Conservation (phyloP, 2,888 invertebrate genomes). For the Sympetrum striolatum region DNA sequence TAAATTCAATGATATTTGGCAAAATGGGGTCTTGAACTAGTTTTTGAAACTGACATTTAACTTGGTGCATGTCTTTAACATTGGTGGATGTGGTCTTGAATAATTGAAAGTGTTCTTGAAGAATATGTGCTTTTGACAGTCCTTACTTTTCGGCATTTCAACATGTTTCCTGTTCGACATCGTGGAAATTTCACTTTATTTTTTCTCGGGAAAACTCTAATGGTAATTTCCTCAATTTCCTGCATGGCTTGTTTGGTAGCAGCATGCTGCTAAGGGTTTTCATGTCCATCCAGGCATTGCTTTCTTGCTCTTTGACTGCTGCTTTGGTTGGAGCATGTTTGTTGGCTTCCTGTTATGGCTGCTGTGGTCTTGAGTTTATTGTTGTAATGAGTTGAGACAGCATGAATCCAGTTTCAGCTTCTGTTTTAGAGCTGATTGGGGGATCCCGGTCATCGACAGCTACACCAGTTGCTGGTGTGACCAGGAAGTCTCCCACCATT, state of each 20-base stretch:
- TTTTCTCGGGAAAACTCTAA: no score
- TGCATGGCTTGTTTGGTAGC: neutral
- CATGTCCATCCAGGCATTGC: neutral
- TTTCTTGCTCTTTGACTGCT: neutral
- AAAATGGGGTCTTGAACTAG: no score
- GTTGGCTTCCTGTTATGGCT: constrained; percentile 37
- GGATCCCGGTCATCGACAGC: constrained; percentile 84
- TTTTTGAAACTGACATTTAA: no score
- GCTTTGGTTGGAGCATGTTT: neutral
- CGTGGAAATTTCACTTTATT: no score
- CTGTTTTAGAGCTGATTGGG: constrained; percentile 74
- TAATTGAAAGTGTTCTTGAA: no score
- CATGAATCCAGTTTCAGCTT: constrained; percentile 54
- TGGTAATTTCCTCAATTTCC: neutral
- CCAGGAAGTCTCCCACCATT: constrained; percentile 83
- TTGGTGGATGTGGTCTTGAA: no score
- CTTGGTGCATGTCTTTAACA: no score
- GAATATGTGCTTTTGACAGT: no score
- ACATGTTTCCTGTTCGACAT: no score
- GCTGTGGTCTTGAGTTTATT: constrained; percentile 4
- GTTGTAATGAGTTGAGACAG: neutral
- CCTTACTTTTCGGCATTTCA: no score
- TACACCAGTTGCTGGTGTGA: constrained; percentile 67
- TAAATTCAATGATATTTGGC: no score
- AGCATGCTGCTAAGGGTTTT: neutral